These are phyloP conservation scores for Gryllus bimaculatus DNA, from an alignment of 1,140 invertebrate genomes.

Conservation along the genomic window DNA sequence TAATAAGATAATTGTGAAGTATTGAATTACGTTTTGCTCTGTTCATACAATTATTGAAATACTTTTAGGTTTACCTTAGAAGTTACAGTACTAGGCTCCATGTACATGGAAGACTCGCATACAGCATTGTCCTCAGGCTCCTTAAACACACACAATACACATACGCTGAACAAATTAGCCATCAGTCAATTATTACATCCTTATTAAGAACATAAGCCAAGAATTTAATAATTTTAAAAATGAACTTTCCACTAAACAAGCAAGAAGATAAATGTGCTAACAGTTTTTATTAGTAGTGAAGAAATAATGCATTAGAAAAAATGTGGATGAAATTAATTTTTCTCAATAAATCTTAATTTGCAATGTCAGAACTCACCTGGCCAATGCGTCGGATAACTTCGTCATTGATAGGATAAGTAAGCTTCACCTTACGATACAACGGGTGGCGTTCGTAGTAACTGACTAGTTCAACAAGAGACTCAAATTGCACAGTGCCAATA, in stretches of 20 bases:
- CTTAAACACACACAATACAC: slow-evolving; percentile 7
- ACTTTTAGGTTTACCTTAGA: slow-evolving; percentile 44
- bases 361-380: slow-evolving; percentile 42
- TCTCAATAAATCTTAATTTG: background rate
- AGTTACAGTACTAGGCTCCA: slow-evolving; percentile 70
- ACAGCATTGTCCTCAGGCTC: slow-evolving; percentile 48
- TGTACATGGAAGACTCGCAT: slow-evolving; percentile 74
- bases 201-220: background rate
- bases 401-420: slow-evolving; percentile 79
- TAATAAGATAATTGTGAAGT: too few species aligned
- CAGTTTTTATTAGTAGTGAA: background rate
- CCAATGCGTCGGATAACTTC: slow-evolving; percentile 56
- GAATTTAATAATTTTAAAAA: background rate
- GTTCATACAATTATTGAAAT: too few species aligned
- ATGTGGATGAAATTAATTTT: background rate
- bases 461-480: slow-evolving; percentile 87
- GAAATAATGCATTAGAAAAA: background rate
- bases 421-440: slow-evolving; percentile 80
- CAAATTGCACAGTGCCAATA: slow-evolving; percentile 84
- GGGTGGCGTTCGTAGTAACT: slow-evolving; percentile 84
- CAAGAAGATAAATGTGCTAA: background rate
- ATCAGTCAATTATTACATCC: background rate
- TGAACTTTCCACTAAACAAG: background rate
- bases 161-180: background rate
- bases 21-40: too few species aligned